Evolutionary conservation across 2,113 vertebrate species (phyloP), one percentile per base, ranked within the genome.

Genomic region (Hassar affinis): DNA sequence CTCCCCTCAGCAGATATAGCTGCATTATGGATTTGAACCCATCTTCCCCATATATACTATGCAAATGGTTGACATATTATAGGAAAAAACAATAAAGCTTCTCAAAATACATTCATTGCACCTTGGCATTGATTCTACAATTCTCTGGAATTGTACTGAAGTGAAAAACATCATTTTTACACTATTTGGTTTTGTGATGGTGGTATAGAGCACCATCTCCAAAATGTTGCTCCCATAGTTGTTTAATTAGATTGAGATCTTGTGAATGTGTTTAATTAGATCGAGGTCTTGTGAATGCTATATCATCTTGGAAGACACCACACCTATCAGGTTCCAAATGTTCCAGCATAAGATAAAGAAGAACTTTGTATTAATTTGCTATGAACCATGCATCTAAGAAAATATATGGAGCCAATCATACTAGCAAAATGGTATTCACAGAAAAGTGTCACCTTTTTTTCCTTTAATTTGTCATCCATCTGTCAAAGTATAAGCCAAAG

Each of bases 391-490:
- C 5, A 4, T 45, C 35, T 35, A 20, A 35, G 8, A 6, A 66
- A 66, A 20, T 8, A 68, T 33, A 68, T 38, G 45, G 45, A n/a
- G 4, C 11, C 0, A 17, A 30, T 10, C 17, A 77, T 54, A 35
- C 1, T 9, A 20, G 9, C 30, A 77, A 56, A 76, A 30, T 76
- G n/a, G 12, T 9, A 54, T 30, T 3, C 74, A 33, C 47, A 57
- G 18, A 9, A 18, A 51, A n/a, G 3, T 9, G 14, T 51, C 22
- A 72, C 42, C 10, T 69, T 52, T 57, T 35, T 38, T 59, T 8
- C 11, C 25, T 78, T 78, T 42, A 78, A 56, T 79, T 79, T 45
- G 22, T 59, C 77, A 79, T 25, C 25, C 14, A 27, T 27, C 12
- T 27, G 52, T 59, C 52, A 49, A 14, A 56, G 10, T 78, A 57